These are phyloP conservation scores for Lepidochitona cinerea DNA, from an alignment of 2,888 invertebrate species.

Conservation along the genomic window DNA sequence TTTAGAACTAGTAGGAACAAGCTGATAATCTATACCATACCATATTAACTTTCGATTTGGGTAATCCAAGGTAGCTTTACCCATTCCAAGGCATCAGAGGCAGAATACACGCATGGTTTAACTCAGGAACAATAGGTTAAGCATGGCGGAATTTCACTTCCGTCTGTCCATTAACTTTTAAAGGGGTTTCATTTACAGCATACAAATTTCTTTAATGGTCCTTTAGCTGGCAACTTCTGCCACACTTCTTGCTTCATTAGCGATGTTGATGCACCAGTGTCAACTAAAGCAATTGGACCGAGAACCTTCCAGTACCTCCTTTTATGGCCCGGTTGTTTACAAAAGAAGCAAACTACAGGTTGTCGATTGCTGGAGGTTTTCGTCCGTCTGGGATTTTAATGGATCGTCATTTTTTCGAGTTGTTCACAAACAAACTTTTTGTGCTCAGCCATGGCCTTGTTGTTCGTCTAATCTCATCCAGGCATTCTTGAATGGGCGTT, in stretches of 20 bases:
- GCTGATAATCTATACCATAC: background rate
- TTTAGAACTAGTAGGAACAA: background rate
- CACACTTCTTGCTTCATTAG: background rate
- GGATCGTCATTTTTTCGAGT: no score
- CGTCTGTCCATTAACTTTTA: background rate
- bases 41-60: background rate
- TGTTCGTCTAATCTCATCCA: no score
- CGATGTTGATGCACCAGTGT: background rate
- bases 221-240: background rate
- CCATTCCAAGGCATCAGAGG: no score
- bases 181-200: background rate
- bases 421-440: no score
- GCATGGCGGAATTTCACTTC: background rate
- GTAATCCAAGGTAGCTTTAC: no score
- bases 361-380: no score
- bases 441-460: no score
- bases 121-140: background rate
- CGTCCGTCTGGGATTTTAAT: no score
- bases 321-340: no score
- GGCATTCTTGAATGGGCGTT: no score
- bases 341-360: no score
- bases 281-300: background rate
- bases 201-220: background rate
- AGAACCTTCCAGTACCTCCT: no score
- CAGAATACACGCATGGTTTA: background rate